Conservation (phyloP, 2,113 vertebrate genomes). For the Tor tambroides region DNA sequence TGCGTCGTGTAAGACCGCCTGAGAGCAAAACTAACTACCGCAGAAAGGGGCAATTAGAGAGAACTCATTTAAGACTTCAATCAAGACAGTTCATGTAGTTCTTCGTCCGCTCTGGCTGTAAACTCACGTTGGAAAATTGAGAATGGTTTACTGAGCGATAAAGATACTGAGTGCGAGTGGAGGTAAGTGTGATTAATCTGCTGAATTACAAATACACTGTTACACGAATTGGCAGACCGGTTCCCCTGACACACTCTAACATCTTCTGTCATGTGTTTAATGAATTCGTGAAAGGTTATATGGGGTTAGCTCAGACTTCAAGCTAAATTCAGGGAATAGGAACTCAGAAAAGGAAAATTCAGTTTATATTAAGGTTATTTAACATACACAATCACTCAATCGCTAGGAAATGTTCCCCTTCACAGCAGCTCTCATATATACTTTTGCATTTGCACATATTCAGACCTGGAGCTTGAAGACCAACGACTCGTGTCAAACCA, state of each 20-base stretch:
- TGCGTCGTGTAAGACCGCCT: not conserved
- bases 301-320: not conserved
- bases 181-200: slow-evolving; percentile 61
- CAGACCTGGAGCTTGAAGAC: not conserved
- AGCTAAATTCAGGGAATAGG: not conserved
- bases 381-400: not conserved
- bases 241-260: slow-evolving; percentile 19
- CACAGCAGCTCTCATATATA: not conserved
- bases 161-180: slow-evolving; percentile 28
- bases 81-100: slow-evolving; percentile 22
- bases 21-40: slow-evolving; percentile 8
- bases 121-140: not conserved
- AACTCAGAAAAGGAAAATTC: not conserved
- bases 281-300: slow-evolving; percentile 42
- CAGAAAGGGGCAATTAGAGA: not conserved
- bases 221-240: slow-evolving; percentile 36
- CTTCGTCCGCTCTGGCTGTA: slow-evolving; percentile 1
- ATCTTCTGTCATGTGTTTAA: not conserved
- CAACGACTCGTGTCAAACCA: not conserved
- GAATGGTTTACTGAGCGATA: not conserved
- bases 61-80: slow-evolving; percentile 29
- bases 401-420: not conserved
- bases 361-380: not conserved
- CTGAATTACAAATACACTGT: slow-evolving; percentile 50
- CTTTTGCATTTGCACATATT: not conserved